phyloP scores from a whole-genome alignment of 1,140 invertebrate species.

The Asbolus verrucosus region DNA sequence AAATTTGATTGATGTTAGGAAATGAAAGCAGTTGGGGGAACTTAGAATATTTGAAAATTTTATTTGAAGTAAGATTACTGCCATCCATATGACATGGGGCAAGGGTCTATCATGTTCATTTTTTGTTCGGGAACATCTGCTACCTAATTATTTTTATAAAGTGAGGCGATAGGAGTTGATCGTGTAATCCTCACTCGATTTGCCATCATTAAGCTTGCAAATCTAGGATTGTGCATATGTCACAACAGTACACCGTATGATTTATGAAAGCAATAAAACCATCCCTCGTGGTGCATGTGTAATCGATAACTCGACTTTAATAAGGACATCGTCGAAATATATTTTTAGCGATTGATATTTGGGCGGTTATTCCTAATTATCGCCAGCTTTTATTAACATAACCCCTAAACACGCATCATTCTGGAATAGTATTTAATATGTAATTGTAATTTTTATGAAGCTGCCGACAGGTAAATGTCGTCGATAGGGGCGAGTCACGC shows the following conservation, averaged over 20 bases:
- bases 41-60: background rate
- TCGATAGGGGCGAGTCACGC: conserved; percentile 55
- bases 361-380: conserved; percentile 26
- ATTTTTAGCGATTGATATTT: conserved; percentile 3
- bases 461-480: conserved; percentile 58
- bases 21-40: no score
- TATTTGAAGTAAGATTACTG: background rate
- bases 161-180: conserved; percentile 22
- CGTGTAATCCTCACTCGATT: conserved; percentile 40
- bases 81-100: background rate
- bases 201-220: conserved; percentile 38
- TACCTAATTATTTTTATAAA: conserved; percentile 26
- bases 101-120: conserved; percentile 16
- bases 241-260: conserved; percentile 24
- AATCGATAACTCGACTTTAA: conserved; percentile 9
- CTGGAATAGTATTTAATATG: conserved; percentile 50
- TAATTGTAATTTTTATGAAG: conserved; percentile 55
- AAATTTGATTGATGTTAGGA: no score
- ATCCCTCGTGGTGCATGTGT: background rate
- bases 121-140: conserved; percentile 38
- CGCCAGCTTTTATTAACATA: conserved; percentile 9
- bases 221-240: conserved; percentile 40
- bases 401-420: background rate
- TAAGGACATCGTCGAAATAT: conserved; percentile 17
- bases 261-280: conserved; percentile 35